phyloP scores from a whole-genome alignment of 2,888 invertebrate species.

The Chrysolina haemoptera region DNA sequence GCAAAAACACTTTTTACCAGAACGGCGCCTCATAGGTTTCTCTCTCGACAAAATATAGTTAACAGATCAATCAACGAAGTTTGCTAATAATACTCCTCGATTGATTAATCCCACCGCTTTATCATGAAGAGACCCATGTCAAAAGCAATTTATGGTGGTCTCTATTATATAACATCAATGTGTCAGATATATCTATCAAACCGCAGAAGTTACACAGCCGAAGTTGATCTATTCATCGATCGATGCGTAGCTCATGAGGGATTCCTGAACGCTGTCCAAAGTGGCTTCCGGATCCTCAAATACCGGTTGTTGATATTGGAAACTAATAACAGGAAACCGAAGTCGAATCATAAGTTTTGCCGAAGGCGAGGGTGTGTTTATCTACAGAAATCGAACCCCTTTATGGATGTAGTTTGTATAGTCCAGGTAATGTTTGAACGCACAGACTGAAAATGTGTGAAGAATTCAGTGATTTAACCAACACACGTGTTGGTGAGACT shows the following conservation, averaged over 20 bases:
- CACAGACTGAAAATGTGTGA: too few species aligned
- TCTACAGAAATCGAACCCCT: too few species aligned
- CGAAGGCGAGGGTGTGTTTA: not conserved
- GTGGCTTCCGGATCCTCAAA: slow-evolving; percentile 20
- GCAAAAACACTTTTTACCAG: too few species aligned
- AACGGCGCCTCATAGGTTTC: too few species aligned
- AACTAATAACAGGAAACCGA: slow-evolving; percentile 22
- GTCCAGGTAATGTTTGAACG: too few species aligned
- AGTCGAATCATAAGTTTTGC: not conserved
- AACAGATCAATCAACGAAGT: not conserved
- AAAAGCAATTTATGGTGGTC: not conserved
- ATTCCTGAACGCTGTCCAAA: slow-evolving; percentile 22
- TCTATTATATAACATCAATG: not conserved
- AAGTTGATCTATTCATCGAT: slow-evolving; percentile 35
- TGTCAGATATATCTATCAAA: slow-evolving; percentile 31
- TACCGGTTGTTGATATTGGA: slow-evolving; percentile 36
- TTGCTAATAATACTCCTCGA: not conserved
- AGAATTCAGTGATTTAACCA: too few species aligned
- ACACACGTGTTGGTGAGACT: too few species aligned
- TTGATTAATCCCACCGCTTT: not conserved
- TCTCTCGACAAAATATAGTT: too few species aligned
- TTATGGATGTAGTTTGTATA: too few species aligned
- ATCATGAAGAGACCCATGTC: not conserved
- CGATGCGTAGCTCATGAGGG: too few species aligned
- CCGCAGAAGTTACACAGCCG: slow-evolving; percentile 23